Evolutionary conservation across 2,113 vertebrate genomes (phyloP).

Genomic region (Paramormyrops kingsleyae): DNA sequence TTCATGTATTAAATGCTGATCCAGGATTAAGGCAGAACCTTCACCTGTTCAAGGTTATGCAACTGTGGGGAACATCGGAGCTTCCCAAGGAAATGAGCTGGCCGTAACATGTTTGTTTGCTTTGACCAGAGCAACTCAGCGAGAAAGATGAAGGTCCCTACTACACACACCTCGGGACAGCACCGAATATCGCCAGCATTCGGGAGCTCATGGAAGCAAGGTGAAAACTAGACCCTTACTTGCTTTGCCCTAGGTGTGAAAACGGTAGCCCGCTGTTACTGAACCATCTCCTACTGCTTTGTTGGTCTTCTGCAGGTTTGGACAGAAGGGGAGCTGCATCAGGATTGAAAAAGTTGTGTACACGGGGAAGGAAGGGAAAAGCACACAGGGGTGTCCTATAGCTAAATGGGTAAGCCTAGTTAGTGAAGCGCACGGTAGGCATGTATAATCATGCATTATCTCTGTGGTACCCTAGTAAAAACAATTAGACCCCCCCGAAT

Average conservation of each 20-base stretch:
- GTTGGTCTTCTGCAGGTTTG: conserved; percentile 70
- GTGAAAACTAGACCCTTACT: conserved; percentile 50
- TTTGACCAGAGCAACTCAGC: conserved; percentile 91
- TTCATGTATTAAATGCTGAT: conserved; percentile 6
- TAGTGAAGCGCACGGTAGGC: neutral
- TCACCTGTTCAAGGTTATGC: too few relatives aligned
- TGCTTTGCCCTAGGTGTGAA: neutral
- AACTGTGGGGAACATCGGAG: neutral
- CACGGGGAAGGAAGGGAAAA: conserved; percentile 97
- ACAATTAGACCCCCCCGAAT: neutral
- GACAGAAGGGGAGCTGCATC: conserved; percentile 80
- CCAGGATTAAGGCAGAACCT: neutral
- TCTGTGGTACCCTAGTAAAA: conserved; percentile 7
- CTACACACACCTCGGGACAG: conserved; percentile 96
- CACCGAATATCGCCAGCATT: conserved; percentile 83
- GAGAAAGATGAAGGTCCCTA: conserved; percentile 98
- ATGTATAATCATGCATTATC: neutral
- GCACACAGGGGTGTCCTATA: conserved; percentile 94
- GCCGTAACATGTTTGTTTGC: conserved; percentile 46
- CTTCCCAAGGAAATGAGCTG: neutral
- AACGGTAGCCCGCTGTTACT: neutral
- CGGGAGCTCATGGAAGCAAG: conserved; percentile 92
- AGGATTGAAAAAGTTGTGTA: conserved; percentile 93
- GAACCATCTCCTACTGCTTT: conserved; percentile 26
- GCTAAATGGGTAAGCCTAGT: conserved; percentile 89